Evolutionary conservation across 2,797 vertebrate genomes (phyloP).

Genomic region (Rhincodon typus): DNA sequence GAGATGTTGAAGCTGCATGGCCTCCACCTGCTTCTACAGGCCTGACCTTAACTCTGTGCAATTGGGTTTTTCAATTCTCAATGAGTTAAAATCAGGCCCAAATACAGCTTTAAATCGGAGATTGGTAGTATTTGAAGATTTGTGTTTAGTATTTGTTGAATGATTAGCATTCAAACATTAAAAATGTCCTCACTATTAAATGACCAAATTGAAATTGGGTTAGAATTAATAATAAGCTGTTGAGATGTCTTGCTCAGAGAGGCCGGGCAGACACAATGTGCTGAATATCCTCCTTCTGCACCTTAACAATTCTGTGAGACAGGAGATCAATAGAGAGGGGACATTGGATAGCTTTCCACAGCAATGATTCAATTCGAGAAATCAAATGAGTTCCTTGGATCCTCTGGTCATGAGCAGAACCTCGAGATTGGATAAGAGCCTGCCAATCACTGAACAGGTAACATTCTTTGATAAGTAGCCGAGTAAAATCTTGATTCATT

Average conservation of each 20-base stretch:
- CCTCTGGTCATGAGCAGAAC: background rate
- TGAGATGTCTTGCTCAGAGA: background rate
- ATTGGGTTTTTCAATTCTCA: background rate
- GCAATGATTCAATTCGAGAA: background rate
- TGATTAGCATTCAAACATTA: background rate
- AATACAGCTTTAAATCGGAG: background rate
- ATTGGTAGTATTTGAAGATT: background rate
- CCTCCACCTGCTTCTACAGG: no score
- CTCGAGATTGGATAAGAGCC: background rate
- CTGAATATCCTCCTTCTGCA: no score
- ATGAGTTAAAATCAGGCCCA: background rate
- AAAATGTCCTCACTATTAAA: background rate
- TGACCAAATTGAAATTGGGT: background rate
- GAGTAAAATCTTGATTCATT: background rate
- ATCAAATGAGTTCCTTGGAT: background rate
- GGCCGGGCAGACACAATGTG: background rate
- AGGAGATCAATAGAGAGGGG: background rate
- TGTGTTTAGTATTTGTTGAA: background rate
- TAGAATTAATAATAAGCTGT: background rate
- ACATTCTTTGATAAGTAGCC: background rate
- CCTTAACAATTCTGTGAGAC: no score
- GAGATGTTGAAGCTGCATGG: background rate
- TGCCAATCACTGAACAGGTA: background rate
- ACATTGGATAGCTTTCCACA: background rate
- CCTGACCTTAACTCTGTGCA: background rate